Conservation (phyloP, 2,113 vertebrate species). For the Spheniscus mendiculus region DNA sequence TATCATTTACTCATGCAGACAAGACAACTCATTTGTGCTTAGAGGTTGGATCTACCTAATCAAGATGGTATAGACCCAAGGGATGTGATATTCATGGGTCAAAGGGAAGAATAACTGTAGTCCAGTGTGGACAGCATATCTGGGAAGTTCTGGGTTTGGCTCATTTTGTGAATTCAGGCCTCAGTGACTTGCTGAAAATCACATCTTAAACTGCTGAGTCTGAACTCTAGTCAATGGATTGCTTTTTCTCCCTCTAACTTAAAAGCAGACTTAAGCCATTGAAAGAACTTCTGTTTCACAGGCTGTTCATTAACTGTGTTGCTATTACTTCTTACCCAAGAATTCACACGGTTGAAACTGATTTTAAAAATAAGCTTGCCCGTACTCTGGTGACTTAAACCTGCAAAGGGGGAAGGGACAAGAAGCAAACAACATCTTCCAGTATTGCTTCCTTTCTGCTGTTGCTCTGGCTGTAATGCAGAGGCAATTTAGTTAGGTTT, state of each 20-base stretch:
- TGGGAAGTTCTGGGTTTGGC: background rate
- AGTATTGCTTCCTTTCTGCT: background rate
- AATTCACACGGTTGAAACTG: background rate
- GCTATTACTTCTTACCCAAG: background rate
- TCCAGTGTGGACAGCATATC: background rate
- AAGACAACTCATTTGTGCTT: background rate
- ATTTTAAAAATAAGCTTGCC: background rate
- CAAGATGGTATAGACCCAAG: background rate
- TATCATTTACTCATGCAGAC: fast-evolving
- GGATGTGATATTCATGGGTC: background rate
- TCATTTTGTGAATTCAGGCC: background rate
- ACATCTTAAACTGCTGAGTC: background rate
- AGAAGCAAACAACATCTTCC: background rate
- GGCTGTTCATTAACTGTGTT: background rate
- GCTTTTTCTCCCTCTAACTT: background rate
- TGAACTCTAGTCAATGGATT: background rate
- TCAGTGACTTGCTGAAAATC: background rate
- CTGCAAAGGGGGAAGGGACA: background rate
- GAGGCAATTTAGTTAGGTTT: background rate
- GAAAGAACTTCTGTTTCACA: background rate
- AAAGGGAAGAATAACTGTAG: background rate
- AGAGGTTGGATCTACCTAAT: background rate
- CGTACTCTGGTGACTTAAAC: background rate
- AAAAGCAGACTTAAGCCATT: background rate
- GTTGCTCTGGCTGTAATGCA: background rate